These are phyloP conservation scores for Semotilus atromaculatus DNA, from an alignment of 2,797 vertebrate genomes.

Conservation along the genomic window DNA sequence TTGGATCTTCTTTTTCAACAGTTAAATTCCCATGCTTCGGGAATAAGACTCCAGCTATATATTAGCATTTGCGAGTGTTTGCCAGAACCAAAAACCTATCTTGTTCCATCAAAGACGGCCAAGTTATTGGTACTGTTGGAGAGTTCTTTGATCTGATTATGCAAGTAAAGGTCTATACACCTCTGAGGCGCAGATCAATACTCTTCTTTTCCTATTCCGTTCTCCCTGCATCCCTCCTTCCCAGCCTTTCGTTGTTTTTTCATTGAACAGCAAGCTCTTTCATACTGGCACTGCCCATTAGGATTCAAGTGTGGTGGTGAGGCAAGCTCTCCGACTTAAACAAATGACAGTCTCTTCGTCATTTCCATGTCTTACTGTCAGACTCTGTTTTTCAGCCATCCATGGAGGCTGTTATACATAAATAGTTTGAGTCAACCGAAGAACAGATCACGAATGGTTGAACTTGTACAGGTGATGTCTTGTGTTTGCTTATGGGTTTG, in stretches of 20 bases:
- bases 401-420: conserved; percentile 13
- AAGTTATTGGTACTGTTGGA: conserved; percentile 10
- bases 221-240: conserved; percentile 24
- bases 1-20: not conserved
- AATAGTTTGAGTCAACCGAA: not conserved
- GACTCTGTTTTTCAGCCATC: conserved; percentile 28
- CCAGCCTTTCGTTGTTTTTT: conserved; percentile 39
- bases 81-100: not conserved
- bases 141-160: conserved; percentile 26
- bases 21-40: not conserved
- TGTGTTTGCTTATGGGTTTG: conserved; percentile 19
- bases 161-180: conserved; percentile 24
- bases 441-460: not conserved
- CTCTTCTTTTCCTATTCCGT: conserved; percentile 13
- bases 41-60: not conserved
- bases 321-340: conserved; percentile 70
- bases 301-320: conserved; percentile 74
- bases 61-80: not conserved
- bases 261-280: conserved; percentile 78
- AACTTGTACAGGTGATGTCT: conserved; percentile 18
- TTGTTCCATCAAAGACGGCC: not conserved
- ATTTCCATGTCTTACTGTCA: conserved; percentile 43
- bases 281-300: conserved; percentile 68
- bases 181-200: conserved; percentile 28
- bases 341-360: conserved; percentile 69